Conservation (phyloP, 2,113 vertebrate species). For the Oryzias melastigma region DNA sequence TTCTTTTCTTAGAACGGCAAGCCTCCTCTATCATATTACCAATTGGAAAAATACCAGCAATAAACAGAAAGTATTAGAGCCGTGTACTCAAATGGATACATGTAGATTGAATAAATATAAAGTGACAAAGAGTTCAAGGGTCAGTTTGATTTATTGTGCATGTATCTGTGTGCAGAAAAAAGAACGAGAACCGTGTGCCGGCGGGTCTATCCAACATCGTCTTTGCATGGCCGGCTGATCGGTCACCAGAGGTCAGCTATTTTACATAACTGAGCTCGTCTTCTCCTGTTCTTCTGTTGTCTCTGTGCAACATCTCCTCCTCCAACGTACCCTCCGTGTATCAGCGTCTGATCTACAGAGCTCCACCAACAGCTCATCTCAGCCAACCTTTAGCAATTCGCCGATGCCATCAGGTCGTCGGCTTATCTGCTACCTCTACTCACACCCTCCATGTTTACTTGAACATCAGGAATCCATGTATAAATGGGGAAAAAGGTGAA, state of each 20-base stretch:
- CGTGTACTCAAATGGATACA: neutral
- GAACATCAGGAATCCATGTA: neutral
- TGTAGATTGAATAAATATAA: conserved; percentile 19
- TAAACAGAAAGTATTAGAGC: no score
- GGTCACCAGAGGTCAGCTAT: conserved; percentile 48
- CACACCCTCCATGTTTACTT: conserved; percentile 2
- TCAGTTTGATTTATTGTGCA: conserved; percentile 12
- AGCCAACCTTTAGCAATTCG: conserved; percentile 34
- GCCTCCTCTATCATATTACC: no score
- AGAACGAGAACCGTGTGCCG: conserved; percentile 36
- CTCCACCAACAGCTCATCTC: conserved; percentile 25
- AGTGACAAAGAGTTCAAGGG: conserved; percentile 20
- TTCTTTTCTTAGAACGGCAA: no score
- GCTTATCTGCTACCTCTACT: conserved; percentile 23
- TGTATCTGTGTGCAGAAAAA: neutral
- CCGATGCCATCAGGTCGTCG: conserved; percentile 40
- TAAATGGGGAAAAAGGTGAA: neutral
- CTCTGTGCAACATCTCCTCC: conserved; percentile 15
- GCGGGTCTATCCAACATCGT: conserved; percentile 38
- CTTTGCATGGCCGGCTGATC: conserved; percentile 44
- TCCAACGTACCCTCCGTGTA: conserved; percentile 9
- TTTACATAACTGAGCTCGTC: conserved; percentile 61
- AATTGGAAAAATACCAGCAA: no score
- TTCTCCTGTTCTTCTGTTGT: conserved; percentile 10
- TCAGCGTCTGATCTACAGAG: conserved; percentile 25